A percentile compares a stretch with the other conserved stretches of the same genome.
Evolutionary conservation across 2,113 vertebrate genomes (phyloP).

Genomic region (Lates calcarifer): DNA sequence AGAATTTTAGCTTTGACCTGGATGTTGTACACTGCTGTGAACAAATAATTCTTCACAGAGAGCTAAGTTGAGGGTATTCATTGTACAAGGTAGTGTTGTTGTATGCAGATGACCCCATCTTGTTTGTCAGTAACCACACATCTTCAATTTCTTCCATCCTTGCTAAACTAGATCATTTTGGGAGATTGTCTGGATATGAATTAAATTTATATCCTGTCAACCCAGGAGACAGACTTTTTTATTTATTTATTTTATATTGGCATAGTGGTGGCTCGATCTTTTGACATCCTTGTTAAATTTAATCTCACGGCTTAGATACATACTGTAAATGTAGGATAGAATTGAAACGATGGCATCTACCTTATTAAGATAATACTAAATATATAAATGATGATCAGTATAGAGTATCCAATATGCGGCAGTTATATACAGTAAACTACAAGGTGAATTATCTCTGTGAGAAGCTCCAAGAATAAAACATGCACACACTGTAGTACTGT

Average conservation of each 20-base stretch:
- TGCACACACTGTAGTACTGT: conserved; percentile 3
- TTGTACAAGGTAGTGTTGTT: not conserved
- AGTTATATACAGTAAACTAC: conserved; percentile 14
- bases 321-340: not conserved
- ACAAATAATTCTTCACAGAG: no score
- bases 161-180: not conserved
- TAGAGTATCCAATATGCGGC: not conserved
- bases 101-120: not conserved
- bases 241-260: no score
- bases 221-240: no score
- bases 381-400: not conserved
- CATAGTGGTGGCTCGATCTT: no score
- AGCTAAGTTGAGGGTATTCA: not conserved
- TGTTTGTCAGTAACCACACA: not conserved
- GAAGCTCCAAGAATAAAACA: conserved; percentile 28
- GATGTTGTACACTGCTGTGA: no score
- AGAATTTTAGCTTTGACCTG: no score
- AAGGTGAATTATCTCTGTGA: conserved; percentile 4
- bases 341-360: not conserved
- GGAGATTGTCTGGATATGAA: no score
- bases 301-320: not conserved
- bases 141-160: not conserved
- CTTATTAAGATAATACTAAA: not conserved
- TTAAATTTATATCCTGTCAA: no score
- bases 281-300: no score